A percentile compares a stretch with the other conserved stretches of the same genome.
These are phyloP conservation scores for Clusia tigrina DNA, from an alignment of 2,888 invertebrate genomes.

Conservation along the genomic window DNA sequence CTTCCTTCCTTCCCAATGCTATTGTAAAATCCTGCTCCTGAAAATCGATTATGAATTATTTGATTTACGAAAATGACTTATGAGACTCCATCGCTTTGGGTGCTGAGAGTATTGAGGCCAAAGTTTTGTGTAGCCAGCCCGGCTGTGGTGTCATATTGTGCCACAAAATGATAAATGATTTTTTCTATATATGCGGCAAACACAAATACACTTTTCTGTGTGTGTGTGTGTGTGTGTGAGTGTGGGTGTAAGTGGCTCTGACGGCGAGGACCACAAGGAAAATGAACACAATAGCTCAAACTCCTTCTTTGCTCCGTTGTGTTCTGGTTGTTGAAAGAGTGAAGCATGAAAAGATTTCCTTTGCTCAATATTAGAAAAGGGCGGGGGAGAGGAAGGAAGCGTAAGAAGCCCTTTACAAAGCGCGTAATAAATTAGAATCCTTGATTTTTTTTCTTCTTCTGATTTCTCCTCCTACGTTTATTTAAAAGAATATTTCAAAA, in stretches of 20 bases:
- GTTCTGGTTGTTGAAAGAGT: not conserved
- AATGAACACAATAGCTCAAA: no score
- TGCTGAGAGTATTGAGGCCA: constrained; percentile 10
- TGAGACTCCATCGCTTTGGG: constrained; percentile 44
- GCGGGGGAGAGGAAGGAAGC: no score
- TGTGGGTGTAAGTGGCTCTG: not conserved
- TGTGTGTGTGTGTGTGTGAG: not conserved
- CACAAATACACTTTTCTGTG: not conserved
- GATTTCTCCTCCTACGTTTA: not conserved
- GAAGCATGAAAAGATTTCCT: not conserved
- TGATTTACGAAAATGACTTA: constrained; percentile 58
- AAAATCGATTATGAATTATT: constrained; percentile 61
- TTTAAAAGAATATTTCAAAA: not conserved
- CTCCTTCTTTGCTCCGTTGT: no score
- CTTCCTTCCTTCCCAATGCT: not conserved
- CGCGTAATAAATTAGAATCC: constrained; percentile 45
- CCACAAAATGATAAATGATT: constrained; percentile 23
- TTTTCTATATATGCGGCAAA: no score
- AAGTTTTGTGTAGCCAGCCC: constrained; percentile 12
- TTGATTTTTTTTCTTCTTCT: constrained; percentile 18
- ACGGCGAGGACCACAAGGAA: not conserved
- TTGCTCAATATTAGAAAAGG: not conserved
- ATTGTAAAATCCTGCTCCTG: constrained; percentile 8
- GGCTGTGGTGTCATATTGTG: constrained; percentile 16
- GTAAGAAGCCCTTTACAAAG: not conserved